Evolutionary conservation across 2,888 invertebrate genomes (phyloP).

Genomic region (Crossocerus cetratus): DNA sequence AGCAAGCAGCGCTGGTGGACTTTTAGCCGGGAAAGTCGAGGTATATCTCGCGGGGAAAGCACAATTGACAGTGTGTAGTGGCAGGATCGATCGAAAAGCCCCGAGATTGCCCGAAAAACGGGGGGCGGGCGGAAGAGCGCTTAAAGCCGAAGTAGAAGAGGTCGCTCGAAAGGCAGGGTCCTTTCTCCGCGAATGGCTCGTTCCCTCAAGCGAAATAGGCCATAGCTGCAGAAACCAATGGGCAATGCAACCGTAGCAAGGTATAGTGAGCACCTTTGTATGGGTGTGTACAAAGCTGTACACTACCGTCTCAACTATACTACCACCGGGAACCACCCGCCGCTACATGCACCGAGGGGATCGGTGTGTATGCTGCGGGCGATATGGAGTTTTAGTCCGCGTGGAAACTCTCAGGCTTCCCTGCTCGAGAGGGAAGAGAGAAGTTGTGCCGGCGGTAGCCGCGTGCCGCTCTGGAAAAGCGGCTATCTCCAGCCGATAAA

Average conservation of each 20-base stretch:
- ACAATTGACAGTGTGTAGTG: not conserved
- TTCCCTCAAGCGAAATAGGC: conserved; percentile 65
- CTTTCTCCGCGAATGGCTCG: conserved; percentile 62
- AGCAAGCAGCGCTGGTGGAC: too few relatives aligned
- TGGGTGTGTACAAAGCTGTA: conserved; percentile 17
- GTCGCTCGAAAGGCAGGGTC: conserved; percentile 55
- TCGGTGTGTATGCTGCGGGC: conserved; percentile 39
- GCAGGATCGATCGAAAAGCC: conserved; percentile 40
- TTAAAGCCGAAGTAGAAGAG: conserved; percentile 24
- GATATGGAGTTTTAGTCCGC: conserved; percentile 58
- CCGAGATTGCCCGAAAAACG: conserved; percentile 35
- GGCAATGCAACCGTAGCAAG: conserved; percentile 57
- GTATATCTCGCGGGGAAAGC: too few relatives aligned
- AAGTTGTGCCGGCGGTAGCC: conserved; percentile 49
- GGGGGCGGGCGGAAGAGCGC: conserved; percentile 40
- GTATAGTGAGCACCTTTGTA: conserved; percentile 47
- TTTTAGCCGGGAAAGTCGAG: too few relatives aligned
- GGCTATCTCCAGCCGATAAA: conserved; percentile 67
- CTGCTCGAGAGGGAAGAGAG: conserved; percentile 38
- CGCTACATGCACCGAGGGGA: conserved; percentile 19
- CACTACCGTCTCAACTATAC: not conserved
- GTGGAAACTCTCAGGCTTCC: conserved; percentile 38
- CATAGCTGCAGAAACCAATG: conserved; percentile 64
- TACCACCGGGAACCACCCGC: not conserved
- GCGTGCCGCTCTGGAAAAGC: conserved; percentile 62